Percentiles rank a stretch among this genome's conserved stretches.
phyloP scores from a whole-genome alignment of 2,888 invertebrate species.

The Mythimna loreyi region DNA sequence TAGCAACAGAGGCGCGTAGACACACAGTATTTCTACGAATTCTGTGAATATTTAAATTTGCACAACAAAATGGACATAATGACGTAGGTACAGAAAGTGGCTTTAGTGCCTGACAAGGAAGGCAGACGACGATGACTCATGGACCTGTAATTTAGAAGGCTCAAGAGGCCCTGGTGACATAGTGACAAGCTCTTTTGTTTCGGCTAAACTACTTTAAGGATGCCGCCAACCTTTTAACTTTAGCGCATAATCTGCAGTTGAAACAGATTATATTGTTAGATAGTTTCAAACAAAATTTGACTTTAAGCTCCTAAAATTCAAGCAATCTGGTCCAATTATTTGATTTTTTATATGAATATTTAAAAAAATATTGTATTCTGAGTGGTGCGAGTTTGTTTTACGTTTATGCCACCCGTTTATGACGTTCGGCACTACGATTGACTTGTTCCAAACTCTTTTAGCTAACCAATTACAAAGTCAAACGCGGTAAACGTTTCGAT shows the following conservation, averaged over 20 bases:
- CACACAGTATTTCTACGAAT: conserved; percentile 53
- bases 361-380: neutral
- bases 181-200: conserved; percentile 49
- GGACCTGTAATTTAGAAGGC: conserved; percentile 58
- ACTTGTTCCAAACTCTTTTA: too few species aligned
- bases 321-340: neutral
- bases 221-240: conserved; percentile 30
- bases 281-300: neutral
- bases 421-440: too few species aligned
- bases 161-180: conserved; percentile 42
- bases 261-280: conserved; percentile 19
- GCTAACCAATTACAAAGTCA: too few species aligned
- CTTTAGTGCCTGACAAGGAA: conserved; percentile 56
- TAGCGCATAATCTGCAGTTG: neutral
- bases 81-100: conserved; percentile 61
- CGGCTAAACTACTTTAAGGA: conserved; percentile 26
- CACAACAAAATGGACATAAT: conserved; percentile 60
- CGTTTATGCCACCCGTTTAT: too few species aligned
- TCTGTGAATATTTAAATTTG: conserved; percentile 60
- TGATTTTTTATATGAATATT: neutral
- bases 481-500: too few species aligned
- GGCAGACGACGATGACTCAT: conserved; percentile 61
- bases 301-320: conserved; percentile 2
- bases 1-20: conserved; percentile 44
- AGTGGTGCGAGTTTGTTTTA: too few species aligned